Evolutionary conservation across 1,140 invertebrate genomes (phyloP).

Genomic region (Caenorhabditis remanei): DNA sequence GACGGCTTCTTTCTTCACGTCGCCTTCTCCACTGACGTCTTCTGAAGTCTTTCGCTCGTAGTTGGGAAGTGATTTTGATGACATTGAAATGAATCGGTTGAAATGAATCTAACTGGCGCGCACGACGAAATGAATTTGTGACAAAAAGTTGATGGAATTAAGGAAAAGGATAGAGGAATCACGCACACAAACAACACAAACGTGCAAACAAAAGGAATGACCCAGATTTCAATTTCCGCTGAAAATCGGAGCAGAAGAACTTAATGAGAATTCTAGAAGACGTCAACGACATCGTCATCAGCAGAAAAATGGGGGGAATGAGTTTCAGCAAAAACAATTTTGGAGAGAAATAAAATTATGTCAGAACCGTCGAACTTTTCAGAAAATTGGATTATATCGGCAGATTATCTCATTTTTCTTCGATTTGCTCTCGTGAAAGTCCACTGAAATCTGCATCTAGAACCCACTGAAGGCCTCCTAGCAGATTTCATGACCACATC

Average conservation of each 20-base stretch:
- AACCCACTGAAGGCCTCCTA: too few species aligned
- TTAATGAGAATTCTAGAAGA: slow-evolving; percentile 34
- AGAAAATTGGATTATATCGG: too few species aligned
- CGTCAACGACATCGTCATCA: too few species aligned
- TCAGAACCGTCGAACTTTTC: too few species aligned
- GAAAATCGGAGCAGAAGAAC: neutral
- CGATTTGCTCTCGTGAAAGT: too few species aligned
- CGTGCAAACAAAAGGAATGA: slow-evolving; percentile 1
- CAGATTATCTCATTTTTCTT: too few species aligned
- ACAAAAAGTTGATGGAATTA: slow-evolving; percentile 3
- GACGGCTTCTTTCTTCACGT: neutral
- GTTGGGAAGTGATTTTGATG: slow-evolving; percentile 44
- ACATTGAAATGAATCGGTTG: neutral
- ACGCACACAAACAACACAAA: neutral
- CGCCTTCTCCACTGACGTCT: neutral
- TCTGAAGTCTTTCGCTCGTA: slow-evolving; percentile 25
- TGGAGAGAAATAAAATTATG: too few species aligned
- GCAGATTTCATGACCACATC: neutral
- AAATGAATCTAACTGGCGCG: neutral
- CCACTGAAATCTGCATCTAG: neutral
- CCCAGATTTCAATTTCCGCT: slow-evolving; percentile 38
- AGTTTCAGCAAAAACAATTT: too few species aligned
- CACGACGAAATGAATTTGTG: neutral
- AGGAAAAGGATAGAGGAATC: neutral
- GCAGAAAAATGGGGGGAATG: too few species aligned